phyloP scores from a whole-genome alignment of 2,888 invertebrate species.

The Lacanobia oleracea region DNA sequence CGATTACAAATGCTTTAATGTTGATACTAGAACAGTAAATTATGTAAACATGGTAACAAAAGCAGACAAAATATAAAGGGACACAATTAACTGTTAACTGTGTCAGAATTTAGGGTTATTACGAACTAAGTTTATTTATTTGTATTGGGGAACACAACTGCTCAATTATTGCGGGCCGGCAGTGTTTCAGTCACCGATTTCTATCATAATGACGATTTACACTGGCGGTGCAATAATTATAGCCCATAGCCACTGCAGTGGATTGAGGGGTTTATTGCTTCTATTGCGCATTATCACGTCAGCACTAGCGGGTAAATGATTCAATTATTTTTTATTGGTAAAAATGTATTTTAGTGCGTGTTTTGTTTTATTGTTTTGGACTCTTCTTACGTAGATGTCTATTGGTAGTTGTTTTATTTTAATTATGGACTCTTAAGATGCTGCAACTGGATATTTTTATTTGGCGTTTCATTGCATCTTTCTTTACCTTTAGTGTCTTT shows the following conservation, averaged over 20 bases:
- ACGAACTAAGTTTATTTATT: slow-evolving; percentile 62
- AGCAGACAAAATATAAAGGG: slow-evolving; percentile 54
- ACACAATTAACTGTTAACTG: slow-evolving; percentile 57
- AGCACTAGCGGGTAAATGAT: slow-evolving; percentile 18
- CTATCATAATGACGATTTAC: slow-evolving; percentile 69
- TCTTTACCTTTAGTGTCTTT: no score
- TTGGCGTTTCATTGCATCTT: neutral
- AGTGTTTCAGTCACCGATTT: slow-evolving; percentile 61
- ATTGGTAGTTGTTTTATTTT: slow-evolving; percentile 9
- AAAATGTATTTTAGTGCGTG: slow-evolving; percentile 12
- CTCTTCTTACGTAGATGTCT: neutral
- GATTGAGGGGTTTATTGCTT: slow-evolving; percentile 52
- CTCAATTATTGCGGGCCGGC: slow-evolving; percentile 61
- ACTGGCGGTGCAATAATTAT: slow-evolving; percentile 60
- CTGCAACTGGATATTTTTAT: neutral
- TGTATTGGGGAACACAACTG: slow-evolving; percentile 53
- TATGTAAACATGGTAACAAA: slow-evolving; percentile 57
- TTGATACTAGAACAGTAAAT: slow-evolving; percentile 46
- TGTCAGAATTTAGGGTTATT: slow-evolving; percentile 63
- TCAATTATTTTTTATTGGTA: slow-evolving; percentile 38
- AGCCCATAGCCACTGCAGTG: slow-evolving; percentile 35
- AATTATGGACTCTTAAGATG: neutral
- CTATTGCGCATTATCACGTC: slow-evolving; percentile 53
- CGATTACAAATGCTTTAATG: slow-evolving; percentile 57
- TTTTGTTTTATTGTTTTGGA: slow-evolving; percentile 14